A percentile compares a stretch with the other conserved stretches of the same genome.
Conservation (phyloP, 30 jellyfish, hydroid and myxozoan genomes). For the Mastigias papua region DNA sequence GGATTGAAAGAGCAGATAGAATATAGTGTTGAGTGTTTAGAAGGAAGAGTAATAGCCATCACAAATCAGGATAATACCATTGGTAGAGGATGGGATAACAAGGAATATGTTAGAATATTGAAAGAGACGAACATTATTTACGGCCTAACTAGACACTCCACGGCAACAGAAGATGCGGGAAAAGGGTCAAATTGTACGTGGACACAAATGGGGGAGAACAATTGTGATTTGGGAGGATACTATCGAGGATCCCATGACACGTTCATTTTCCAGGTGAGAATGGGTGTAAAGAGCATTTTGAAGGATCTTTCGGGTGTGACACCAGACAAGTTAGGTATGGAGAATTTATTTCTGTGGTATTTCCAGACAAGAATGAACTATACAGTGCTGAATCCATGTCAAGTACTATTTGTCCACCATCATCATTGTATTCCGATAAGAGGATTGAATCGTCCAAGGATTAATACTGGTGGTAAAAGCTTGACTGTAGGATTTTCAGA, state of each 20-base stretch:
- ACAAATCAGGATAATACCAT: constrained; percentile 26
- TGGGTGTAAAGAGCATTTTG: neutral
- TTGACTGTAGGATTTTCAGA: neutral
- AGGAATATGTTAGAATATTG: neutral
- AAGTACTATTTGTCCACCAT: constrained; percentile 63
- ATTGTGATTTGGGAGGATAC: constrained; percentile 46
- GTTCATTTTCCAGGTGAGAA: constrained; percentile 46
- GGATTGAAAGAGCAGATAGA: constrained; percentile 19
- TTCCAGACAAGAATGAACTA: constrained; percentile 50
- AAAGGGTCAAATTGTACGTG: constrained; percentile 8
- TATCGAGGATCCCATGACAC: constrained; percentile 81
- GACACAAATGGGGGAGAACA: neutral
- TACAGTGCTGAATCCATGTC: constrained; percentile 74
- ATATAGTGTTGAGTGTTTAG: constrained; percentile 7
- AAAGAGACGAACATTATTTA: neutral
- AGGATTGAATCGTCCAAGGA: constrained; percentile 2
- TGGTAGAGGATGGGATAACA: constrained; percentile 50
- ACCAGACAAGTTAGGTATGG: constrained; percentile 67
- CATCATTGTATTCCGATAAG: constrained; percentile 79
- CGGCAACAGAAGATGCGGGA: neutral
- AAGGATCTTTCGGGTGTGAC: constrained; percentile 19
- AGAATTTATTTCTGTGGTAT: constrained; percentile 59
- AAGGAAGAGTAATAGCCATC: constrained; percentile 14
- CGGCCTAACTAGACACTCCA: constrained; percentile 40
- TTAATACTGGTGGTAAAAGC: neutral